Percentiles rank a stretch among this genome's conserved stretches.
Evolutionary conservation across 2,113 vertebrate species (phyloP).

Genomic region (Gopherus evgoodei): DNA sequence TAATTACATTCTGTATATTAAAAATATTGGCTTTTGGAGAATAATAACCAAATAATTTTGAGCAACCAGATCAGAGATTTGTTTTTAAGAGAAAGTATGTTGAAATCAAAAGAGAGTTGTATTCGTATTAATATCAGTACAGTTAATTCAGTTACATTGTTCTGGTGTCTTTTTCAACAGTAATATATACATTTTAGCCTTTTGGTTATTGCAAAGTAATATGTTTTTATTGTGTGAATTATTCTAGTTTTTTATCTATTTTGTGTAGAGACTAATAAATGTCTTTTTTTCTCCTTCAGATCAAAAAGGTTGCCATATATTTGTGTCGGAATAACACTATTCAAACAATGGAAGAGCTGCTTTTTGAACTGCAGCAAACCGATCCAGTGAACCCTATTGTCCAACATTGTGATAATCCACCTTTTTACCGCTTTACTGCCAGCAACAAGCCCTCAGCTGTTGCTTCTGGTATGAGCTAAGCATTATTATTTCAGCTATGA

Average conservation of each 20-base stretch:
- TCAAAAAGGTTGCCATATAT: slow-evolving; percentile 98
- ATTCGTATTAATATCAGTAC: background rate
- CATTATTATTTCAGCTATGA: background rate
- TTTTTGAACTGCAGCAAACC: slow-evolving; percentile 98
- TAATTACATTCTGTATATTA: background rate
- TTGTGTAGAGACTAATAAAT: background rate
- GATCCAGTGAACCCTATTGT: slow-evolving; percentile 98
- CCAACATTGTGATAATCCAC: slow-evolving; percentile 96
- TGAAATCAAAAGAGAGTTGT: background rate
- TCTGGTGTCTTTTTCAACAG: background rate
- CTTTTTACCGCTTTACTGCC: slow-evolving; percentile 95
- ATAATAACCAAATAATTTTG: background rate
- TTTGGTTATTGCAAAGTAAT: background rate
- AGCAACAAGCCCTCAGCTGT: slow-evolving; percentile 94
- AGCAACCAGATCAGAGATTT: background rate
- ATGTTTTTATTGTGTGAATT: background rate
- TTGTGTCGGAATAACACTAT: slow-evolving; percentile 98
- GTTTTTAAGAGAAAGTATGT: background rate
- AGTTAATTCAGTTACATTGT: background rate
- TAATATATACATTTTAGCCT: background rate
- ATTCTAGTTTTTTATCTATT: background rate
- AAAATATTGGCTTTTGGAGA: background rate
- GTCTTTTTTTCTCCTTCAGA: slow-evolving; percentile 77
- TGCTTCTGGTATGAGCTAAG: slow-evolving; percentile 87
- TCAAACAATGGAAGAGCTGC: slow-evolving; percentile 98